A percentile compares a stretch with the other conserved stretches of the same genome.
Evolutionary conservation across 2,797 vertebrate species (phyloP).

Genomic region (Schizopygopsis malacanthus): DNA sequence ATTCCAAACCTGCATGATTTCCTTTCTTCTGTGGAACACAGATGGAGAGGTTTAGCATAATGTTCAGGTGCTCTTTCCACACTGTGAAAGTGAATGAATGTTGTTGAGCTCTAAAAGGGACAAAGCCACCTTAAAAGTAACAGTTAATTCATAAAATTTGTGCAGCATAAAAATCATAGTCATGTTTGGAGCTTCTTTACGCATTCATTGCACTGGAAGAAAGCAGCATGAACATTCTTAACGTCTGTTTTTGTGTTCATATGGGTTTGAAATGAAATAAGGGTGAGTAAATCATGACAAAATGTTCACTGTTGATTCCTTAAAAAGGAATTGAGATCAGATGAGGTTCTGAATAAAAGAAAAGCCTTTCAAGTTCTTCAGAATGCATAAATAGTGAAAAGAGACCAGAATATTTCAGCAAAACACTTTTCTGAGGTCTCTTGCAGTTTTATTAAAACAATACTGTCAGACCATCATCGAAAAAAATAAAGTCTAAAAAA

Average conservation of each 20-base stretch:
- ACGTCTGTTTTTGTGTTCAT: not conserved
- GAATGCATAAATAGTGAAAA: not conserved
- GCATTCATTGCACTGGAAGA: not conserved
- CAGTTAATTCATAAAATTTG: not conserved
- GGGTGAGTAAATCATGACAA: not conserved
- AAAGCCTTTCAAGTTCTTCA: not conserved
- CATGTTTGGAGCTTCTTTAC: not conserved
- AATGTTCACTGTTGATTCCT: not conserved
- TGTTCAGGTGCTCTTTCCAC: not conserved
- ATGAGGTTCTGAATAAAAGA: not conserved
- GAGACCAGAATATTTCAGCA: not conserved
- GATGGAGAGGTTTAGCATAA: not conserved
- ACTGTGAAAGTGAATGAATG: not conserved
- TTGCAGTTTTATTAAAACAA: not conserved
- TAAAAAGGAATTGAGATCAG: slow-evolving; percentile 5
- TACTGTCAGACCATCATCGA: not conserved
- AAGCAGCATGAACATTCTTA: not conserved
- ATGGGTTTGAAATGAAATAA: not conserved
- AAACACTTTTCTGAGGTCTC: not conserved
- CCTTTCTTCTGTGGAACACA: not conserved
- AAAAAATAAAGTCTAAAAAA: slow-evolving; percentile 66
- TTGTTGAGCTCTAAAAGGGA: not conserved
- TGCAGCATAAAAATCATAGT: not conserved
- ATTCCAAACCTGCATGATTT: not conserved
- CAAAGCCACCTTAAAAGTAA: not conserved